phyloP scores from a whole-genome alignment of 2,797 vertebrate genomes.

The Poeciliopsis presidionis region DNA sequence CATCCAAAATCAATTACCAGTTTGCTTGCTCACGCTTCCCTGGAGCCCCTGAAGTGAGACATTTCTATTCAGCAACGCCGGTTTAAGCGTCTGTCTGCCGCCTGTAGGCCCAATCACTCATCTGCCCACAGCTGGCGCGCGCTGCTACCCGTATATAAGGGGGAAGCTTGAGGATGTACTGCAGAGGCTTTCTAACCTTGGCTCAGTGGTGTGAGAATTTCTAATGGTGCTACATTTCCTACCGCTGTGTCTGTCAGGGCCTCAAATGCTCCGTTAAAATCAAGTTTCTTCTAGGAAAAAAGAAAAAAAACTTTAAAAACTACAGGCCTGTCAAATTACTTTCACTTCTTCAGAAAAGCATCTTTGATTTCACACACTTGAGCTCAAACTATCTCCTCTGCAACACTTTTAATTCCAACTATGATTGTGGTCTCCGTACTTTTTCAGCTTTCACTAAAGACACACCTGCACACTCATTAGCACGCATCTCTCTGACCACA shows the following conservation, averaged over 20 bases:
- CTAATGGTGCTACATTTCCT: constrained; percentile 15
- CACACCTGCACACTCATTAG: constrained; percentile 30
- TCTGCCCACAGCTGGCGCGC: constrained; percentile 38
- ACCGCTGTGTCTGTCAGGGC: constrained; percentile 11
- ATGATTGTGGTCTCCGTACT: constrained; percentile 8
- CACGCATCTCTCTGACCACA: constrained; percentile 33
- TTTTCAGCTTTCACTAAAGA: constrained; percentile 15
- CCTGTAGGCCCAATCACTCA: constrained; percentile 54
- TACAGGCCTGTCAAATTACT: neutral
- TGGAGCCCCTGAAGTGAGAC: constrained; percentile 46
- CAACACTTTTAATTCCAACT: neutral
- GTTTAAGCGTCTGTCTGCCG: constrained; percentile 23
- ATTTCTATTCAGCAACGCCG: constrained; percentile 37
- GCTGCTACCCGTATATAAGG: constrained; percentile 40
- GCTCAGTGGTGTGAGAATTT: constrained; percentile 15
- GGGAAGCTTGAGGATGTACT: constrained; percentile 2
- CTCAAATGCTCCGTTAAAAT: constrained; percentile 22
- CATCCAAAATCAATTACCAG: constrained; percentile 68
- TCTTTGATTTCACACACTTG: neutral
- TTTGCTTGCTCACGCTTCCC: constrained; percentile 39
- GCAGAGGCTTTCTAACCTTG: constrained; percentile 19
- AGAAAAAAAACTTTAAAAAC: constrained; percentile 7
- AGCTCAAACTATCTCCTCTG: neutral
- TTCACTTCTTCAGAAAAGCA: neutral
- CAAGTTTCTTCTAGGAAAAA: constrained; percentile 15